phyloP scores from a whole-genome alignment of 1,140 invertebrate species.

The Megalonaias nervosa region DNA sequence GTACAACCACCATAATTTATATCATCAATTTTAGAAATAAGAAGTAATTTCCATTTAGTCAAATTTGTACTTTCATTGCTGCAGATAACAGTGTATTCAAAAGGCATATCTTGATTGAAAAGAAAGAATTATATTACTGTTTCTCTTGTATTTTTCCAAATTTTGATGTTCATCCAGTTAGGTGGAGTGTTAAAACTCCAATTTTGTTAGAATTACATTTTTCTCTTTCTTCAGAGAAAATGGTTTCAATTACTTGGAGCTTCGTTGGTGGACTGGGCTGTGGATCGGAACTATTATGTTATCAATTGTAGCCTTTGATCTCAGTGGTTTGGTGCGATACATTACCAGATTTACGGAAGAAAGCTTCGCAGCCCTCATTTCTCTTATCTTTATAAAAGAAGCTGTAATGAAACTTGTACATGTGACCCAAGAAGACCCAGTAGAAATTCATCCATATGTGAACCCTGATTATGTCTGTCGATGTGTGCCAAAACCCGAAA shows the following conservation, averaged over 20 bases:
- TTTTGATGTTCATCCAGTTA: too few relatives aligned
- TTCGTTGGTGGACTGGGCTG: slow-evolving; percentile 95
- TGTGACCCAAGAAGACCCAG: slow-evolving; percentile 41
- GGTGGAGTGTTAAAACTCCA: too few relatives aligned
- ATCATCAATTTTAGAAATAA: too few relatives aligned
- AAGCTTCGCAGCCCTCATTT: slow-evolving; percentile 98
- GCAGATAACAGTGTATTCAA: too few relatives aligned
- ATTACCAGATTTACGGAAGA: slow-evolving; percentile 99
- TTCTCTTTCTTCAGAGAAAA: slow-evolving; percentile 72
- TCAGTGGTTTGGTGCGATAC: slow-evolving; percentile 97
- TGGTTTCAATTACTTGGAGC: slow-evolving; percentile 92
- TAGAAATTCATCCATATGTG: slow-evolving; percentile 36
- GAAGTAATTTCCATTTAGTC: too few relatives aligned
- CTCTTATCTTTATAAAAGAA: slow-evolving; percentile 99
- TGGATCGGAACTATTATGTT: slow-evolving; percentile 94
- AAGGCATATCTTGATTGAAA: too few relatives aligned
- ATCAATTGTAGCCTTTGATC: slow-evolving; percentile 94
- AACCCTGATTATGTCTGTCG: slow-evolving; percentile 47
- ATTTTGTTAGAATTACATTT: too few relatives aligned
- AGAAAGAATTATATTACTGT: too few relatives aligned
- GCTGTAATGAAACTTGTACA: slow-evolving; percentile 78
- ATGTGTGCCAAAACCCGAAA: slow-evolving; percentile 30
- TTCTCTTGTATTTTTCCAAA: too few relatives aligned
- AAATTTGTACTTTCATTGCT: too few relatives aligned
- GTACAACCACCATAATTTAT: too few relatives aligned